Percentiles rank a stretch among this genome's conserved stretches.
Conservation (phyloP, 1,140 invertebrate species). For the Drosophila pseudoobscura region DNA sequence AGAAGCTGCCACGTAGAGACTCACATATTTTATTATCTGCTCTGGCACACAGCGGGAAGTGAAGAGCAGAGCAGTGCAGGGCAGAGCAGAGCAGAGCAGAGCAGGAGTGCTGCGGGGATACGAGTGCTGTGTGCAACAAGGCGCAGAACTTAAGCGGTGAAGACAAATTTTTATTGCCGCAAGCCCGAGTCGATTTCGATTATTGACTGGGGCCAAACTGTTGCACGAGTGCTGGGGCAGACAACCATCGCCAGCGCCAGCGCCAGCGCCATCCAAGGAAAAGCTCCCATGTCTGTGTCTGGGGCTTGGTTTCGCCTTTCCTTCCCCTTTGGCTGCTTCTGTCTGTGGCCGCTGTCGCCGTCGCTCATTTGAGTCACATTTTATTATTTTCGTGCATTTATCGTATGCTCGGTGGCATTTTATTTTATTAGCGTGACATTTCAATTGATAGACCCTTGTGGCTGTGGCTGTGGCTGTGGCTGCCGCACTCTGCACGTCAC, state of each 20-base stretch:
- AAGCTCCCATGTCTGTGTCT: neutral
- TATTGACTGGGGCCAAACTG: slow-evolving; percentile 64
- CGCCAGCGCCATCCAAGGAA: slow-evolving; percentile 23
- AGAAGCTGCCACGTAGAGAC: slow-evolving; percentile 48
- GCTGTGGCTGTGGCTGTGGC: slow-evolving; percentile 24
- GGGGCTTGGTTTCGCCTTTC: slow-evolving; percentile 2
- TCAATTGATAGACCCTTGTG: slow-evolving; percentile 70
- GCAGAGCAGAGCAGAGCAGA: no score
- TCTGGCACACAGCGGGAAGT: slow-evolving; percentile 3
- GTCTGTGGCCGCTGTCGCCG: slow-evolving; percentile 57
- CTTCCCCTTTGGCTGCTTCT: neutral
- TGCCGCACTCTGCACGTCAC: slow-evolving; percentile 10
- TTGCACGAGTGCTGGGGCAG: slow-evolving; percentile 36
- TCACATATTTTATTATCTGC: slow-evolving; percentile 54
- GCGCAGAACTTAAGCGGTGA: slow-evolving; percentile 68
- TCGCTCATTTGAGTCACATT: slow-evolving; percentile 79
- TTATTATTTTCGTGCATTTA: slow-evolving; percentile 81
- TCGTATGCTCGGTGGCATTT: slow-evolving; percentile 71
- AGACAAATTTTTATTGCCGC: slow-evolving; percentile 67
- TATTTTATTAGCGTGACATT: slow-evolving; percentile 79
- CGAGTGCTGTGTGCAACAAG: slow-evolving; percentile 69
- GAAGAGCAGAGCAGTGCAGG: neutral
- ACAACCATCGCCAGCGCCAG: slow-evolving; percentile 2
- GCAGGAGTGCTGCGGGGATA: neutral
- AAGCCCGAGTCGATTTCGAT: slow-evolving; percentile 67